These are phyloP conservation scores for Danaus plexippus DNA, from an alignment of 1,140 invertebrate species.

Conservation along the genomic window DNA sequence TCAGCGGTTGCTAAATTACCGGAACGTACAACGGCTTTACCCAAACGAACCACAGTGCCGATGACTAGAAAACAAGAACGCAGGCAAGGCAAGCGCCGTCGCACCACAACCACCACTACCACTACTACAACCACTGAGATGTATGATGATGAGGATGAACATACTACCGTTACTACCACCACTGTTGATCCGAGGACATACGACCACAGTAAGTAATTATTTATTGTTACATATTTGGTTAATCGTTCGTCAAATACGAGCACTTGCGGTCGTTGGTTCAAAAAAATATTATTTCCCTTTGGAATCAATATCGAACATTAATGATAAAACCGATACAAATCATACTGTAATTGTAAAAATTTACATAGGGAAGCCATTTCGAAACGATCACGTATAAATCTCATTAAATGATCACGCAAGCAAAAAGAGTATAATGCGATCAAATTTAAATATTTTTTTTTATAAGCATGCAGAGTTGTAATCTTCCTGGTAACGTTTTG, in stretches of 20 bases:
- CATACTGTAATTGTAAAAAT: too few species aligned
- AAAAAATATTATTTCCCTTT: too few species aligned
- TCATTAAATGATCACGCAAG: too few species aligned
- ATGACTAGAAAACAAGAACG: slow-evolving; percentile 23
- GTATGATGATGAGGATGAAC: slow-evolving; percentile 42
- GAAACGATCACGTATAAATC: too few species aligned
- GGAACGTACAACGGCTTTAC: slow-evolving; percentile 5
- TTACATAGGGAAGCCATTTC: too few species aligned
- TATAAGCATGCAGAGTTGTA: too few species aligned
- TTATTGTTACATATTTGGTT: not conserved
- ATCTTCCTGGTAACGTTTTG: too few species aligned
- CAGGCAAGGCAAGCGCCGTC: slow-evolving; percentile 37
- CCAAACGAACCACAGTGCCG: slow-evolving; percentile 17
- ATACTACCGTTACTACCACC: slow-evolving; percentile 41
- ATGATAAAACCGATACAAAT: too few species aligned
- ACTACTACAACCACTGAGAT: slow-evolving; percentile 46
- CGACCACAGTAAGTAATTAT: slow-evolving; percentile 55
- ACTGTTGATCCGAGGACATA: slow-evolving; percentile 50
- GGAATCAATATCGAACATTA: too few species aligned
- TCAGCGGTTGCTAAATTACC: slow-evolving; percentile 14
- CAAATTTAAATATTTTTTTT: too few species aligned
- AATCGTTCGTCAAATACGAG: not conserved
- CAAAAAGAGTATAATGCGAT: too few species aligned
- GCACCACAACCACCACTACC: slow-evolving; percentile 50
- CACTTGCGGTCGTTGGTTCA: too few species aligned